Evolutionary conservation across 2,113 vertebrate genomes (phyloP), one percentile per base, ranked within the genome.

Genomic region (Prionailurus viverrinus): DNA sequence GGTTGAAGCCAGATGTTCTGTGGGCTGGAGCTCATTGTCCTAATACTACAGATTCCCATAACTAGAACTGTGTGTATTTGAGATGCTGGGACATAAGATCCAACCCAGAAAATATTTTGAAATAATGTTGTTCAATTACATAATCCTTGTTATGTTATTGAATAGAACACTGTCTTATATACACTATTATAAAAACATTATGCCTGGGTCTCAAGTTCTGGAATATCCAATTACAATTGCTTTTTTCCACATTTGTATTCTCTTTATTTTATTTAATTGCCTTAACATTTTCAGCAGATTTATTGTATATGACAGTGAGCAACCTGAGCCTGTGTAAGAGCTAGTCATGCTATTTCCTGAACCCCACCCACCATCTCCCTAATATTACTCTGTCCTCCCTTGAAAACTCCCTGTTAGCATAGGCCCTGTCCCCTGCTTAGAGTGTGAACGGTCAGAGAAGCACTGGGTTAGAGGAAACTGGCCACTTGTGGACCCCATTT

Each of bases 1-100:
- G 97, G 98, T 97, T 96, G 71, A 97, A 98, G 97, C 98, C 98
- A 98, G 98, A 98, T 98, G 98, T 98, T 98, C 93, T 94, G 80
- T 96, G 94, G 89, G 97, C 97, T 97, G 97, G 95, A 97, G 97
- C 96, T 98, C 87, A 89, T 97, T 97, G 78, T 97, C 94, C 97
- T 97, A 98, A 96, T 95, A 97, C 29, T 93, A 61, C 76, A 91
- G 81, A 96, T 89, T 98, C 89, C 93, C 85, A 80, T 94, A 95
- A 95, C 33, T 80, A 73, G 81, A 97, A 97, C 88, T 97, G 21
- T 83, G 85, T 97, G 95, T 95, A 39, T 89, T 76, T 93, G 93
- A 96, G 93, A 95, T 89, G 73, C 82, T 92, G 36, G 90, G 79
- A 94, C 94, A 68, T 89, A 85, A 89, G 98, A 97, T 95, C 80